A percentile compares a stretch with the other conserved stretches of the same genome.
phyloP scores from a whole-genome alignment of 2,113 vertebrate species.

The Desmodus rotundus region DNA sequence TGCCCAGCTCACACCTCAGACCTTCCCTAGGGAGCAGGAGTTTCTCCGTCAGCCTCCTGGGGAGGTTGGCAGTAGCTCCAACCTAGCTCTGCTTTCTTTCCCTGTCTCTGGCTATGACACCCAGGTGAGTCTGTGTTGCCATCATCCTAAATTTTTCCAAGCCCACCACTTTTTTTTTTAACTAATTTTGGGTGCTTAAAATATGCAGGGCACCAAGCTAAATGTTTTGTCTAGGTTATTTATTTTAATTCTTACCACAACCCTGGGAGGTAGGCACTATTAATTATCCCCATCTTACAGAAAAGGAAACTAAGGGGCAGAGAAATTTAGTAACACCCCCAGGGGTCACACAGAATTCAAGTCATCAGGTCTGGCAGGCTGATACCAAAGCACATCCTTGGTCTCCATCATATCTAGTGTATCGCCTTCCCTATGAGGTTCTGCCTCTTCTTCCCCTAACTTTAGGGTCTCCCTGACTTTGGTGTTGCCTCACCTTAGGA shows the following conservation, averaged over 20 bases:
- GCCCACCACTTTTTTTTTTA: neutral
- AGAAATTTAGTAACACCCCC: neutral
- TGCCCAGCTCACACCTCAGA: neutral
- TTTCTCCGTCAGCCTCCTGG: neutral
- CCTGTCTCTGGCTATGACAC: neutral
- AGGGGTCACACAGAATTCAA: neutral
- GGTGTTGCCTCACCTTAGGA: neutral
- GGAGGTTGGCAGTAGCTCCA: neutral
- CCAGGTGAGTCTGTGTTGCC: neutral
- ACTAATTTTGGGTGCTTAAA: slow-evolving; percentile 4
- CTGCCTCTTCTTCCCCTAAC: neutral
- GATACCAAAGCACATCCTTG: neutral
- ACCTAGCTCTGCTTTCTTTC: neutral
- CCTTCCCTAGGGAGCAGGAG: neutral
- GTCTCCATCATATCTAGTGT: neutral
- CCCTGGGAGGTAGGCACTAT: neutral
- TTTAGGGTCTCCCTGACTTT: neutral
- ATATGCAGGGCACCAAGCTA: neutral
- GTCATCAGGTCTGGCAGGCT: neutral
- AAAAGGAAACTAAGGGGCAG: neutral
- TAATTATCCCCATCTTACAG: slow-evolving; percentile 9
- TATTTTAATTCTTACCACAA: slow-evolving; percentile 31
- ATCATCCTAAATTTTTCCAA: slow-evolving; percentile 15
- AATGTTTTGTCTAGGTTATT: slow-evolving; percentile 30
- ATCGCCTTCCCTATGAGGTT: neutral